A percentile compares a stretch with the other conserved stretches of the same genome.
These are phyloP conservation scores for Drosophila yooni DNA, from an alignment of 2,888 invertebrate genomes.

Conservation along the genomic window DNA sequence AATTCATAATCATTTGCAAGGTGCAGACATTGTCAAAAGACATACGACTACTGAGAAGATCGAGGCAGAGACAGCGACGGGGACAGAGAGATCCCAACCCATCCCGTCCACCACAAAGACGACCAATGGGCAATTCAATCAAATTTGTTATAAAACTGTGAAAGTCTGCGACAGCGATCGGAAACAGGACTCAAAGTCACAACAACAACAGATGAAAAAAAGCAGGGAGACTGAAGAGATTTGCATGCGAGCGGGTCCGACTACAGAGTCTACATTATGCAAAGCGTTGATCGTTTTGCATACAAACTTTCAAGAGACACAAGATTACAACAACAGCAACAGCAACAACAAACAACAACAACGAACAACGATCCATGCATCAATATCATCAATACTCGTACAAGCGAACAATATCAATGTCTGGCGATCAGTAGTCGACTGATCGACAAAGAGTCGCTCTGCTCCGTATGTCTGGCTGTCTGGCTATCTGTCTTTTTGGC, in stretches of 20 bases:
- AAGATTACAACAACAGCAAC: constrained; percentile 1
- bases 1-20: constrained; percentile 84
- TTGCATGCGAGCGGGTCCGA: constrained; percentile 51
- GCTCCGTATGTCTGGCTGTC: constrained; percentile 2
- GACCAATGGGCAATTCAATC: constrained; percentile 67
- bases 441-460: constrained; percentile 21
- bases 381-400: constrained; percentile 41
- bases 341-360: constrained; percentile 1
- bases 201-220: constrained; percentile 11
- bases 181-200: constrained; percentile 77
- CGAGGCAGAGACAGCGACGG: not conserved
- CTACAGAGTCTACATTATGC: constrained; percentile 61
- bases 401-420: constrained; percentile 52
- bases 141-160: constrained; percentile 83
- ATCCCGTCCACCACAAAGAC: not conserved
- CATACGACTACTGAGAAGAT: constrained; percentile 5
- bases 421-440: constrained; percentile 62
- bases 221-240: constrained; percentile 31
- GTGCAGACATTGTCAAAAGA: constrained; percentile 62
- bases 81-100: constrained; percentile 1
- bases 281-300: constrained; percentile 72
- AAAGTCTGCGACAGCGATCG: constrained; percentile 73
- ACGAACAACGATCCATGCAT: constrained; percentile 28
- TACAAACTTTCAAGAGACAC: constrained; percentile 51
- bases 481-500: constrained; percentile 27